Evolutionary conservation across 2,888 invertebrate genomes (phyloP), one percentile per base, ranked within the genome.

Genomic region (Margaritifera margaritifera): DNA sequence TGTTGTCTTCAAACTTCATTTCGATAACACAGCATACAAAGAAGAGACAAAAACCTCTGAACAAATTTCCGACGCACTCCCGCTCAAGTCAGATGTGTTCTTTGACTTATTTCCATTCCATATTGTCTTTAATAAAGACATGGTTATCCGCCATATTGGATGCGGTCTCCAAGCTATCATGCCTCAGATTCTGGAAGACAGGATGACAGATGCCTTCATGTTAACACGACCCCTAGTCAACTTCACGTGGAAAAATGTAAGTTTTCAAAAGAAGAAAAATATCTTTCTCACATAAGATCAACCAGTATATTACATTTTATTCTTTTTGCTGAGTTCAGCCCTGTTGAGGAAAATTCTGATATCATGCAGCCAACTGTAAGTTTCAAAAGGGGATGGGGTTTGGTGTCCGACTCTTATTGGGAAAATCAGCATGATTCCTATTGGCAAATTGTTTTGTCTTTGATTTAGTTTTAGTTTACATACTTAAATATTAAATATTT

Each of bases 91-190:
- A 0, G 75, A 73, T 6, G 77, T 97, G 42, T 92, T 98, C 60
- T 97, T 98, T 85, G 97, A 98, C 89, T 96, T 98, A 86, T 99
- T 99, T 89, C 98, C 99, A 2, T 99, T 99, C 92, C 97, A 97
- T 91, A 95, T 99, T 80, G 97, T 98, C 57, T 98, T 98, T 90
- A 95, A 96, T 94, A 95, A 87, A 27, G 80, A 87, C 57, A 84
- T 90, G 88, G 75, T 78, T 42, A 88, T 90, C 52, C 79, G 81
- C 27, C 87, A 85, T 72, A 84, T 89, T 25, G 90, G 90, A 4
- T 74, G 81, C 51, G 88, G 88, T 0, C 78, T 90, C 18, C 69
- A 67, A n/a, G 87, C 87, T 50, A 84, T 89, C 6, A 75, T 90
- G 75, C 84, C 86, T 4, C 66, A 82, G 52, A 75, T 85, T 42